Evolutionary conservation across 2,797 vertebrate genomes (phyloP).

Genomic region (Gambelia wislizenii): DNA sequence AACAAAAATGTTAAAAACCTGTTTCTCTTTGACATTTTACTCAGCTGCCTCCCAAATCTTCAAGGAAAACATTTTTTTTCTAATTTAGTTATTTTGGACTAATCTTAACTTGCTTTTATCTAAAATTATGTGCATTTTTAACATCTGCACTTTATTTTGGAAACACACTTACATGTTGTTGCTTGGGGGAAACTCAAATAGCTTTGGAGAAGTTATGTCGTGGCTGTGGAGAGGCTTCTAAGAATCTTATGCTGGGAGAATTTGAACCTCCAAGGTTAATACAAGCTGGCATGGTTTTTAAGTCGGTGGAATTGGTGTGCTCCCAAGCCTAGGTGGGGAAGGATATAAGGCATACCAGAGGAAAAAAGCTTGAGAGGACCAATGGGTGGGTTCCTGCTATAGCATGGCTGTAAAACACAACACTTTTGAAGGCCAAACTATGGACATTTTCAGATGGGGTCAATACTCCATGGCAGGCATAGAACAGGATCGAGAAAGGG

Average conservation of each 20-base stretch:
- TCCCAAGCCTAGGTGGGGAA: too few relatives aligned
- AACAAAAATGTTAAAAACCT: constrained; percentile 62
- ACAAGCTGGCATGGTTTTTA: background rate
- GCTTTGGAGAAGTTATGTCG: background rate
- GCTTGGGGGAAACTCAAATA: constrained; percentile 35
- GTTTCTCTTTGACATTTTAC: constrained; percentile 69
- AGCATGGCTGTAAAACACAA: background rate
- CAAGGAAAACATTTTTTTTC: constrained; percentile 62
- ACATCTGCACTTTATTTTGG: constrained; percentile 63
- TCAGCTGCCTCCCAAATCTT: constrained; percentile 70
- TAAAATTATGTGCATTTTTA: constrained; percentile 70
- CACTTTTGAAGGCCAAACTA: background rate
- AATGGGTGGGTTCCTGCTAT: background rate
- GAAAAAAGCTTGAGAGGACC: background rate
- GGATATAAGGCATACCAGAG: background rate
- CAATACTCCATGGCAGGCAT: too few relatives aligned
- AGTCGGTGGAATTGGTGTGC: background rate
- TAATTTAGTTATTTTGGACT: constrained; percentile 61
- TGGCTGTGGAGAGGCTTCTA: background rate
- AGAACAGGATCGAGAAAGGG: too few relatives aligned
- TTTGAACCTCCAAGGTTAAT: background rate
- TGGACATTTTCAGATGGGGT: too few relatives aligned
- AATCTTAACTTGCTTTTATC: constrained; percentile 64
- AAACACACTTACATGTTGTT: constrained; percentile 55
- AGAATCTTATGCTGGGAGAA: background rate